Evolutionary conservation across 1,140 invertebrate genomes (phyloP).

Genomic region (Brachionus rotundiformis): DNA sequence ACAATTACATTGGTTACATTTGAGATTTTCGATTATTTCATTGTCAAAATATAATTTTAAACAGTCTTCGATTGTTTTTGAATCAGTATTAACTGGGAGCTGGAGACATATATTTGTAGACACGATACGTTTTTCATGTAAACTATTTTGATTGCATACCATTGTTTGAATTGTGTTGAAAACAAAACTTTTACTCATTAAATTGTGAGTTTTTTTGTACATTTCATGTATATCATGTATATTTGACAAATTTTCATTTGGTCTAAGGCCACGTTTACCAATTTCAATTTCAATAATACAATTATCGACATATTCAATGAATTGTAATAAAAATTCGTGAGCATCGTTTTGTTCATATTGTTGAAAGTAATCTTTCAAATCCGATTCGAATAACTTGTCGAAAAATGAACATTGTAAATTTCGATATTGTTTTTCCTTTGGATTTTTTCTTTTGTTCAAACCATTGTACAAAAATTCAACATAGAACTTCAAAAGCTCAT

Average conservation of each 20-base stretch:
- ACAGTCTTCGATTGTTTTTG: not conserved
- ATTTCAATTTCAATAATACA: not conserved
- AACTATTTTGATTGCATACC: not conserved
- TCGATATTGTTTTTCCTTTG: not conserved
- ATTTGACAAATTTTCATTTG: not conserved
- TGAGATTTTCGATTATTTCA: not conserved
- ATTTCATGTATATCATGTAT: not conserved
- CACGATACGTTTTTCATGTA: not conserved
- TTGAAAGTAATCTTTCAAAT: not conserved
- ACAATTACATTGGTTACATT: too few relatives aligned
- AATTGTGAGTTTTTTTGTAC: not conserved
- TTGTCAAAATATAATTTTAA: not conserved
- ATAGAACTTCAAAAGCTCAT: too few relatives aligned
- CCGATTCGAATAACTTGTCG: not conserved
- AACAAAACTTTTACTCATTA: not conserved
- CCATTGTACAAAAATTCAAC: not conserved
- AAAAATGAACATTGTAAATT: not conserved
- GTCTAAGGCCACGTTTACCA: not conserved
- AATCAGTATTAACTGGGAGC: not conserved
- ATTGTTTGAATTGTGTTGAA: not conserved
- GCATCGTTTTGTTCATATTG: not conserved
- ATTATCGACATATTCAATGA: not conserved
- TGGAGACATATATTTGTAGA: not conserved
- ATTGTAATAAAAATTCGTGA: not conserved
- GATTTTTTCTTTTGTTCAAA: not conserved